Conservation (phyloP, 2,888 invertebrate species). For the Arrhopalites spinosus region DNA sequence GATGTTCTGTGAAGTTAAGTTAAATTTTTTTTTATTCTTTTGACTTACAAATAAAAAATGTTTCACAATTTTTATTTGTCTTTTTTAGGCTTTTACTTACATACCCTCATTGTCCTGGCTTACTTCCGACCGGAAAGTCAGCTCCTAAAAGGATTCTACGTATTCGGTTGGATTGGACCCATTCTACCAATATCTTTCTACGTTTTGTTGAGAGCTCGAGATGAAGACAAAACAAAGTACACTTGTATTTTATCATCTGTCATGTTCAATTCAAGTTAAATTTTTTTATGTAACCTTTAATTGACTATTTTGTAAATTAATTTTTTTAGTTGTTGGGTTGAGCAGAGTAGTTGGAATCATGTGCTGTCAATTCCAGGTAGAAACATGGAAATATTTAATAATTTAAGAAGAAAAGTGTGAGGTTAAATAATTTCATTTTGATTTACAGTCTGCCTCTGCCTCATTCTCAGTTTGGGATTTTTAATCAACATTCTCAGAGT, state of each 20-base stretch:
- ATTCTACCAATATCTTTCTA: slow-evolving; percentile 65
- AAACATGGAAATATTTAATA: no score
- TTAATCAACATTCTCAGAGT: slow-evolving; percentile 89
- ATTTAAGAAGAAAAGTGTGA: no score
- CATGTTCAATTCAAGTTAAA: no score
- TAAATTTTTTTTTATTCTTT: slow-evolving; percentile 88
- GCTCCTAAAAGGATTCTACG: slow-evolving; percentile 79
- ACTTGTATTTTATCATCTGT: no score
- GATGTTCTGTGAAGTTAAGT: slow-evolving; percentile 98
- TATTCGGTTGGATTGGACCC: slow-evolving; percentile 84
- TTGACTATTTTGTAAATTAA: neutral
- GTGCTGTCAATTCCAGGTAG: slow-evolving; percentile 71
- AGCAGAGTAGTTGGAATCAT: slow-evolving; percentile 71
- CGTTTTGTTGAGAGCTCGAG: slow-evolving; percentile 43
- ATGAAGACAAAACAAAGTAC: slow-evolving; percentile 43
- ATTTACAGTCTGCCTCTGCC: slow-evolving; percentile 70
- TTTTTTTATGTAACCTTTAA: neutral
- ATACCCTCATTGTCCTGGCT: slow-evolving; percentile 88
- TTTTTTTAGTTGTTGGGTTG: slow-evolving; percentile 73
- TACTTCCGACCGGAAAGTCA: slow-evolving; percentile 83
- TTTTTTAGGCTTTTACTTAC: slow-evolving; percentile 84
- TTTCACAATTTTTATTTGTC: no score
- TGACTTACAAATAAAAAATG: slow-evolving; percentile 76
- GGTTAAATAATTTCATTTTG: no score
- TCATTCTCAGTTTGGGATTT: slow-evolving; percentile 81